Evolutionary conservation across 2,888 invertebrate species (phyloP).

Genomic region (Ceriagrion tenellum): DNA sequence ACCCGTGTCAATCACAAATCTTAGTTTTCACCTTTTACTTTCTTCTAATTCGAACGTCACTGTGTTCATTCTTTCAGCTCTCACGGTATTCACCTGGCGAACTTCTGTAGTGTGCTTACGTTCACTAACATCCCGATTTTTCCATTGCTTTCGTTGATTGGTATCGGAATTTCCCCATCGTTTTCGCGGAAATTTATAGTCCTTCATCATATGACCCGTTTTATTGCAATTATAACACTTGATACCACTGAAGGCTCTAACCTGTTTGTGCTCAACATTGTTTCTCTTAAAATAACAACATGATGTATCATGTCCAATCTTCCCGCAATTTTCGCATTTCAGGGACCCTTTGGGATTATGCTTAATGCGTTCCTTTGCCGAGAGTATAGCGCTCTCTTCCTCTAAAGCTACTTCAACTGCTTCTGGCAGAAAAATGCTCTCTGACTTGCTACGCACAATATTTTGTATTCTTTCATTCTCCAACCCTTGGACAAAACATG

Average conservation of each 20-base stretch:
- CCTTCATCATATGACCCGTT: not conserved
- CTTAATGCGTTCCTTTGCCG: not conserved
- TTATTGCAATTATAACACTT: not conserved
- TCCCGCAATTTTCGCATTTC: not conserved
- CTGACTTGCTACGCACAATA: not conserved
- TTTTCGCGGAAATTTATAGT: not conserved
- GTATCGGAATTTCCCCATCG: not conserved
- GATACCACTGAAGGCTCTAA: not conserved
- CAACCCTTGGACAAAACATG: too few relatives aligned
- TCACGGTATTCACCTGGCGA: not conserved
- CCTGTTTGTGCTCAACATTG: not conserved
- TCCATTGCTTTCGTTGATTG: not conserved
- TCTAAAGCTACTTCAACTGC: not conserved
- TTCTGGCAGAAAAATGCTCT: not conserved
- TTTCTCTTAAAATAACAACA: not conserved
- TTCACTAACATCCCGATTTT: not conserved
- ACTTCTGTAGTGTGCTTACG: not conserved
- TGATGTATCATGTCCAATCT: not conserved
- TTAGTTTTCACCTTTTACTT: not conserved
- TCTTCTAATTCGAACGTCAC: not conserved
- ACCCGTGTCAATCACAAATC: not conserved
- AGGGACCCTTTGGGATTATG: not conserved
- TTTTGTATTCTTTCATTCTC: not conserved
- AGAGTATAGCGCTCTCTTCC: not conserved
- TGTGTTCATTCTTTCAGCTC: not conserved